Percentiles rank a stretch among this genome's conserved stretches.
phyloP scores from a whole-genome alignment of 2,888 invertebrate genomes.

The Diadromus collaris region DNA sequence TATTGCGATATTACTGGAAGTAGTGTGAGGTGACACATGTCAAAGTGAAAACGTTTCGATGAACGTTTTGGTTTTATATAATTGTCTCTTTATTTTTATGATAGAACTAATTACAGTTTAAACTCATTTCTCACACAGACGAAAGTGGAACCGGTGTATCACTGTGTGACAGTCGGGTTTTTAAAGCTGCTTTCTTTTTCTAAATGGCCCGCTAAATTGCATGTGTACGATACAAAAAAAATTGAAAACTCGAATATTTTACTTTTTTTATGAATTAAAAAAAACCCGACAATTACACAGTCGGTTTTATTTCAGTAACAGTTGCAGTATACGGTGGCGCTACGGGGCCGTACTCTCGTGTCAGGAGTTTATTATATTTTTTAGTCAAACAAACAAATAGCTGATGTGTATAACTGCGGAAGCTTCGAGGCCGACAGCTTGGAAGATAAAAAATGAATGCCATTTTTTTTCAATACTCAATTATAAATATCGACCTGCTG shows the following conservation, averaged over 20 bases:
- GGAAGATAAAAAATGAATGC: not conserved
- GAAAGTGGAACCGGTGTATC: too few species aligned
- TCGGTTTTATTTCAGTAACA: too few species aligned
- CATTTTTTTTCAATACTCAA: not conserved
- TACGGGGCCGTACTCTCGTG: too few species aligned
- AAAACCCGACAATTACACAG: too few species aligned
- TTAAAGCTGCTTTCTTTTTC: too few species aligned
- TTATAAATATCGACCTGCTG: not conserved
- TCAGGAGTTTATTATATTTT: not conserved
- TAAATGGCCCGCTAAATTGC: too few species aligned
- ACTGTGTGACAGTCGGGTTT: too few species aligned
- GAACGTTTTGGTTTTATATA: not conserved
- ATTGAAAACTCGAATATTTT: too few species aligned
- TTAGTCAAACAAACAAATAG: not conserved
- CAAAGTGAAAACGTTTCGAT: not conserved
- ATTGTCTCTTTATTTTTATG: not conserved
- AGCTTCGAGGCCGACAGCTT: not conserved
- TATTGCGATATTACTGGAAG: not conserved
- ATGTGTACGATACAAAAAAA: too few species aligned
- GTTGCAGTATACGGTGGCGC: too few species aligned
- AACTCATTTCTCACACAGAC: not conserved
- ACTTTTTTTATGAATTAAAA: too few species aligned
- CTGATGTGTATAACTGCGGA: not conserved
- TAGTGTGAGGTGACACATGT: not conserved
- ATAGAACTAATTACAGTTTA: not conserved